Evolutionary conservation across 2,888 invertebrate species (phyloP), one percentile per base, ranked within the genome.

Genomic region (Mimachlamys varia): DNA sequence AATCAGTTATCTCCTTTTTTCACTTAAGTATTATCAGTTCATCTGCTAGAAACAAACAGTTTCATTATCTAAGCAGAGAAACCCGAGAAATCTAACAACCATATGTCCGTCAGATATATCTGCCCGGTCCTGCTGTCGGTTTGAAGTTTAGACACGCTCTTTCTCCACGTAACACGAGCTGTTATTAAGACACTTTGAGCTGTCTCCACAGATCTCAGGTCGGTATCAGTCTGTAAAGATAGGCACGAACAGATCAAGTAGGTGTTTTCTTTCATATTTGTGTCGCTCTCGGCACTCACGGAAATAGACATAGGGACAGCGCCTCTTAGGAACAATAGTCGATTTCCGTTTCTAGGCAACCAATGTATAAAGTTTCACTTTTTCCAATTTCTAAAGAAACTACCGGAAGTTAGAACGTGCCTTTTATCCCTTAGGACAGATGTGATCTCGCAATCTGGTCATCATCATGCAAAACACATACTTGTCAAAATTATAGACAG

Each of bases 311-410:
- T 76, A 12, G 7, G 12, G 7, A 33, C 12, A 76, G 22, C 27
- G 76, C 76, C 76, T 76, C 76, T 76, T 76, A 76, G 76, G 76
- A 76, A 76, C 76, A 76, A 27, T 33, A 27, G 33, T 76, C 33
- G 76, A 76, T 76, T 76, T 76, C 76, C 76, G 76, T 76, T 76
- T 76, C 76, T 76, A 76, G 76, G 76, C 76, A 76, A 76, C 76
- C 22, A 13, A 76, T 76, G 33, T 76, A 33, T 76, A 76, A 76
- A 76, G 76, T 22, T 76, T 76, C 76, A 33, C 22, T 76, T 76
- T 76, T 27, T 76, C 27, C 33, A 76, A 76, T 76, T 76, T 76
- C 76, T 27, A 76, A 76, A 76, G 76, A 76, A 33, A 27, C 27
- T 33, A 76, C 76, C 76, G 76, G 76, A 76, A 76, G 33, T 27